A percentile compares a stretch with the other conserved stretches of the same genome.
Conservation (phyloP, 2,888 invertebrate genomes). For the Tyria jacobaeae region DNA sequence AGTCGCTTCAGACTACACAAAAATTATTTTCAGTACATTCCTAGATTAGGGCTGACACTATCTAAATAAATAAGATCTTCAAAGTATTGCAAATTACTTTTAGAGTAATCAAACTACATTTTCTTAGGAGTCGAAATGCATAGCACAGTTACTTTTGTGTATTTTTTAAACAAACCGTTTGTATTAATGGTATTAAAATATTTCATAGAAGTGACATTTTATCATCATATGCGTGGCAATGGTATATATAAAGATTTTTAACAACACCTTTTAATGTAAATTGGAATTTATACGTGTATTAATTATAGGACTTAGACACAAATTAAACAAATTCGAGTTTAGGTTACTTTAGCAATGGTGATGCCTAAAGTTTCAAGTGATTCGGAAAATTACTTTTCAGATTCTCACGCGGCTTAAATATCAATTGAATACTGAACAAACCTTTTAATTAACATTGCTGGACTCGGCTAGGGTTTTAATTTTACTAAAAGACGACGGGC, state of each 20-base stretch:
- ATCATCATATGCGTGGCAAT: background rate
- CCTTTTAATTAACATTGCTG: slow-evolving; percentile 48
- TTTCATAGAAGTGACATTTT: no score
- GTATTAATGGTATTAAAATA: no score
- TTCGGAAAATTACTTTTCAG: slow-evolving; percentile 43
- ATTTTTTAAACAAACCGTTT: background rate
- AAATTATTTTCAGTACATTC: slow-evolving; percentile 59
- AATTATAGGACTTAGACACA: slow-evolving; percentile 4
- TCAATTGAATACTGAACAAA: slow-evolving; percentile 42
- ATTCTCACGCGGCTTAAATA: slow-evolving; percentile 41
- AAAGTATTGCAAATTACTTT: background rate
- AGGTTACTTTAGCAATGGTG: slow-evolving; percentile 5
- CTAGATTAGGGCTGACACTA: slow-evolving; percentile 52
- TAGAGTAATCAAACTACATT: background rate
- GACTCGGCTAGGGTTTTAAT: slow-evolving; percentile 43
- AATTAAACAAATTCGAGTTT: slow-evolving; percentile 20
- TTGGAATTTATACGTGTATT: slow-evolving; percentile 5
- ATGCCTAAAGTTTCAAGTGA: slow-evolving; percentile 35
- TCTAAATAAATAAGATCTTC: background rate
- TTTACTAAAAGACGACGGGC: slow-evolving; percentile 38
- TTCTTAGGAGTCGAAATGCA: background rate
- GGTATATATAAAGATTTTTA: background rate
- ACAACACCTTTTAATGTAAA: background rate
- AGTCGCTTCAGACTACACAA: slow-evolving; percentile 50
- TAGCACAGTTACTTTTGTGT: background rate